phyloP scores from a whole-genome alignment of 1,140 invertebrate species.

The Arctopsyche grandis region DNA sequence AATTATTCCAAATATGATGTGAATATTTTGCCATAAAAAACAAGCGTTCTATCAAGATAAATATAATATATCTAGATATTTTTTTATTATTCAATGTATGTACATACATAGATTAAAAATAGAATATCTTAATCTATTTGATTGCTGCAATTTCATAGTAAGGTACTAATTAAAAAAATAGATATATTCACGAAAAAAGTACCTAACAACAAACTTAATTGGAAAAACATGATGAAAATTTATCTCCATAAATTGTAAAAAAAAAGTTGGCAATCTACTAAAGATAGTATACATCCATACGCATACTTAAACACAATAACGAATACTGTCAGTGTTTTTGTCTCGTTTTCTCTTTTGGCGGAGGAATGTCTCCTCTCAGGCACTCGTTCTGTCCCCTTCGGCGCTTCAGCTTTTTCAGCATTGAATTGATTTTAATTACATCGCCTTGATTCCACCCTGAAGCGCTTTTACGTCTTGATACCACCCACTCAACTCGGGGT shows the following conservation, averaged over 20 bases:
- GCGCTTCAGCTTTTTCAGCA: slow-evolving; percentile 15
- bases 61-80: slow-evolving; percentile 14
- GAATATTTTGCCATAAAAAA: no score
- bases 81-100: not conserved
- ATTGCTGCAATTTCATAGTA: no score
- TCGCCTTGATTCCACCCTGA: not conserved
- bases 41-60: no score
- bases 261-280: no score
- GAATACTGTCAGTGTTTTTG: not conserved
- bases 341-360: slow-evolving; percentile 5
- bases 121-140: no score
- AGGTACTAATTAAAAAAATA: no score
- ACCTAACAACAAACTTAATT: no score
- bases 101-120: slow-evolving; percentile 12
- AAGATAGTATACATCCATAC: not conserved
- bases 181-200: no score
- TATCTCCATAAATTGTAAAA: no score
- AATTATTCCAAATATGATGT: no score
- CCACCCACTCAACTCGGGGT: not conserved
- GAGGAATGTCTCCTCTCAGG: not conserved
- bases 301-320: not conserved
- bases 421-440: slow-evolving; percentile 31
- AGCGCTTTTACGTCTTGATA: not conserved
- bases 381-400: not conserved
- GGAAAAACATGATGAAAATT: no score